Percentiles rank a stretch among this genome's conserved stretches.
Conservation (phyloP, 1,140 invertebrate species). For the Heliothis subflexa region DNA sequence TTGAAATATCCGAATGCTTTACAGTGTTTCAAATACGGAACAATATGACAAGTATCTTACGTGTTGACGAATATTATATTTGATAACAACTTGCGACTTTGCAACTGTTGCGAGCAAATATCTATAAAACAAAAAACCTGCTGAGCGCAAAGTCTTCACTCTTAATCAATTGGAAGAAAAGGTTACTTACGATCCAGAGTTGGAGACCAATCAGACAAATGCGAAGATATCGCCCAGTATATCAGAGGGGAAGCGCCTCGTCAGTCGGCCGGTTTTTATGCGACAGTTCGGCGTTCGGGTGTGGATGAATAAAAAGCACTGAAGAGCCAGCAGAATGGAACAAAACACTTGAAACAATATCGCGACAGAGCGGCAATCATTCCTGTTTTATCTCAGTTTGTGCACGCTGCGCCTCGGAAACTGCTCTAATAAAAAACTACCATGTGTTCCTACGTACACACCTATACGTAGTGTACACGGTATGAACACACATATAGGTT, state of each 20-base stretch:
- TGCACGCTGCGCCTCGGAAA: constrained; percentile 78
- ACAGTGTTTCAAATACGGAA: constrained; percentile 36
- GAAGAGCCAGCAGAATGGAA: constrained; percentile 67
- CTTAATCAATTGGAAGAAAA: background rate
- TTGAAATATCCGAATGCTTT: constrained; percentile 46
- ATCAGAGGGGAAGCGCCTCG: constrained; percentile 21
- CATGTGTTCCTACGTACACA: constrained; percentile 59
- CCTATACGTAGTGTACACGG: constrained; percentile 43
- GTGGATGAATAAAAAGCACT: constrained; percentile 70
- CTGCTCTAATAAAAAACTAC: constrained; percentile 82
- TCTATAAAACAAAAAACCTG: too few species aligned
- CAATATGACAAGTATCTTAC: constrained; percentile 5
- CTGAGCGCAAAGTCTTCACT: too few species aligned
- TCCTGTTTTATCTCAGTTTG: constrained; percentile 84
- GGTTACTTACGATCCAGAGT: background rate
- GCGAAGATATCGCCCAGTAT: background rate
- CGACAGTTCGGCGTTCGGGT: constrained; percentile 62
- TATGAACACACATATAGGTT: constrained; percentile 43
- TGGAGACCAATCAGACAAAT: background rate
- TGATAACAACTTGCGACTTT: too few species aligned
- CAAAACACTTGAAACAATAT: constrained; percentile 84
- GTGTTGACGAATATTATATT: too few species aligned
- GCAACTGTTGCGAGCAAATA: too few species aligned
- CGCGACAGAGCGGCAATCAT: constrained; percentile 81
- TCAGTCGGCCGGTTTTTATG: constrained; percentile 59